phyloP scores from a whole-genome alignment of 2,797 vertebrate genomes.

The Amblyraja radiata region DNA sequence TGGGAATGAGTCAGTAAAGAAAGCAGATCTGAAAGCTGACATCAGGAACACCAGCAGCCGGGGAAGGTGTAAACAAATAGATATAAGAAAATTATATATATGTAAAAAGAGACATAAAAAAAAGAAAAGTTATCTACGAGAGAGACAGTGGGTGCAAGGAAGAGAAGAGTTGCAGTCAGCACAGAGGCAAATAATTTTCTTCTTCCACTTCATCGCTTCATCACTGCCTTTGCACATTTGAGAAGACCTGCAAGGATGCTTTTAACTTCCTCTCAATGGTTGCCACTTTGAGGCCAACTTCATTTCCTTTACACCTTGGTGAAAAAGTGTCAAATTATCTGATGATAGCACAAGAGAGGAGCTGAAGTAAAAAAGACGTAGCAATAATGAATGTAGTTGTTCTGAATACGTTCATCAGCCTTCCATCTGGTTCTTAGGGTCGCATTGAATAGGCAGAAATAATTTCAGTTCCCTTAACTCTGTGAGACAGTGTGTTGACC shows the following conservation, averaged over 20 bases:
- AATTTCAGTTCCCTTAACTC: no score
- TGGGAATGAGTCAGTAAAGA: background rate
- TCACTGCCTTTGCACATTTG: background rate
- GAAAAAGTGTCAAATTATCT: background rate
- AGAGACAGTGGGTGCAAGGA: background rate
- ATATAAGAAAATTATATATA: background rate
- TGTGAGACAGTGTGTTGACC: background rate
- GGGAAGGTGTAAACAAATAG: background rate
- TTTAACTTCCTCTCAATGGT: background rate
- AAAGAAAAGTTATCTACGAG: background rate
- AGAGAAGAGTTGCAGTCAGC: background rate
- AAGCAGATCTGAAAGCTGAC: background rate
- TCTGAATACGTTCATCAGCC: background rate
- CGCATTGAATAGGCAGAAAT: background rate
- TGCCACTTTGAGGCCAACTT: no score
- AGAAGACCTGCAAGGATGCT: background rate
- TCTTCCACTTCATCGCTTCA: background rate
- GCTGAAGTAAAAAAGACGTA: no score
- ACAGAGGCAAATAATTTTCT: background rate
- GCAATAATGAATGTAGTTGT: background rate
- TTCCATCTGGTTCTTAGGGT: background rate
- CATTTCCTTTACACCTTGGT: background rate
- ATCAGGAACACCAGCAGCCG: background rate
- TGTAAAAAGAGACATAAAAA: background rate
- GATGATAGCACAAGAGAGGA: no score